These are phyloP conservation scores for Phrynocephalus versicolor DNA, from an alignment of 2,113 vertebrate genomes.

Conservation along the genomic window DNA sequence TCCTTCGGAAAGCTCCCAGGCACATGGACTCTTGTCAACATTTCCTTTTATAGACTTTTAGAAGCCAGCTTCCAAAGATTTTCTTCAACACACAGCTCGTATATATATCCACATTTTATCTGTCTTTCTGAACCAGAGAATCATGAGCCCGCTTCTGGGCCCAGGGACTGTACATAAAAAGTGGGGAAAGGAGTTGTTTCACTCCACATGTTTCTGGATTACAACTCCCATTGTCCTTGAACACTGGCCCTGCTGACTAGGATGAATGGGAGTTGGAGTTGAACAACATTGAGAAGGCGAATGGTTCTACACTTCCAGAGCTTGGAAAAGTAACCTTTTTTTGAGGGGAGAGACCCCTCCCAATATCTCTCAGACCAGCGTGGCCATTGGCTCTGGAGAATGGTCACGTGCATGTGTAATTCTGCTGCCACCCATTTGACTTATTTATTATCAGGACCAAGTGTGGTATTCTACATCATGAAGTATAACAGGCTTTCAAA, in stretches of 20 bases:
- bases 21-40: slow-evolving; percentile 29
- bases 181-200: not conserved
- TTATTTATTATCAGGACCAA: too few relatives aligned
- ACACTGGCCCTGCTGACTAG: not conserved
- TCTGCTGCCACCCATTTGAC: too few relatives aligned
- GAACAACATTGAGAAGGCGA: not conserved
- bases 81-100: slow-evolving; percentile 44
- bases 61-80: slow-evolving; percentile 58
- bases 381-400: too few relatives aligned
- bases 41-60: slow-evolving; percentile 56
- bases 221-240: not conserved
- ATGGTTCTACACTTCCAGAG: not conserved
- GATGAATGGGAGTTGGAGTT: not conserved
- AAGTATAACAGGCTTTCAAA: too few relatives aligned
- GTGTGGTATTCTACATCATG: too few relatives aligned
- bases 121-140: not conserved
- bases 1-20: slow-evolving; percentile 43
- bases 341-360: too few relatives aligned
- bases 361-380: too few relatives aligned
- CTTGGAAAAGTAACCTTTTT: too few relatives aligned
- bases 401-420: too few relatives aligned
- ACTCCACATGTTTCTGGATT: not conserved
- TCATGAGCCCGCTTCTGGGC: not conserved
- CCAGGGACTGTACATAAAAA: not conserved
- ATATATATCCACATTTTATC: slow-evolving; percentile 9